phyloP scores from a whole-genome alignment of 2,113 vertebrate genomes.

The Cyanoramphus novaezelandiae region DNA sequence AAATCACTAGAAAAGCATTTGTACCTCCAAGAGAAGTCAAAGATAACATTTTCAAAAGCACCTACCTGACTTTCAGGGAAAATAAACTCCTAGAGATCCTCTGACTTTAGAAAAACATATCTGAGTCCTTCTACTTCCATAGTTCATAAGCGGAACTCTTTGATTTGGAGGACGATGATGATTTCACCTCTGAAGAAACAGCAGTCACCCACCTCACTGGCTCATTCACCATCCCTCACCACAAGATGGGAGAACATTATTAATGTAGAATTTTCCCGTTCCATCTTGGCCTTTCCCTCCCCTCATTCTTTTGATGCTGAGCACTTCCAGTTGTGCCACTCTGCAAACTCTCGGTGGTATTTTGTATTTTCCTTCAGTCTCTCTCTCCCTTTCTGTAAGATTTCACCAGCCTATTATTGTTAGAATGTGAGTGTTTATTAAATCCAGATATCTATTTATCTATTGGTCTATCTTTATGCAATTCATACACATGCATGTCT shows the following conservation, averaged over 20 bases:
- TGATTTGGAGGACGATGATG: background rate
- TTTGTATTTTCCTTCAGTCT: slow-evolving; percentile 33
- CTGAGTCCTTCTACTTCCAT: background rate
- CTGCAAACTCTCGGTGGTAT: slow-evolving; percentile 9
- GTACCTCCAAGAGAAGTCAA: background rate
- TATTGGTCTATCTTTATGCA: slow-evolving; percentile 54
- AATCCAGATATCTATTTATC: slow-evolving; percentile 72
- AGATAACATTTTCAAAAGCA: background rate
- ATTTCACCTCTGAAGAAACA: background rate
- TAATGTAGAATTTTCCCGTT: background rate
- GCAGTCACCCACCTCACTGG: background rate
- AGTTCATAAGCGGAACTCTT: background rate
- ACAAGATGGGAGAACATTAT: background rate
- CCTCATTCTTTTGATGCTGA: slow-evolving; percentile 44
- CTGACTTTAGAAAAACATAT: background rate
- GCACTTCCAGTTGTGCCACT: slow-evolving; percentile 62
- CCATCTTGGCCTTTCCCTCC: background rate
- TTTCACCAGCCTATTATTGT: slow-evolving; percentile 58
- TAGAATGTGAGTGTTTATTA: slow-evolving; percentile 66
- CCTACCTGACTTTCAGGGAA: background rate
- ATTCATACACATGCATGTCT: slow-evolving; percentile 36
- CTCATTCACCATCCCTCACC: background rate
- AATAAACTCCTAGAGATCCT: background rate
- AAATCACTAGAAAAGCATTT: background rate
- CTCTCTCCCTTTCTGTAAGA: slow-evolving; percentile 31